phyloP scores from a whole-genome alignment of 2,888 invertebrate species.

The Meteorus colon region DNA sequence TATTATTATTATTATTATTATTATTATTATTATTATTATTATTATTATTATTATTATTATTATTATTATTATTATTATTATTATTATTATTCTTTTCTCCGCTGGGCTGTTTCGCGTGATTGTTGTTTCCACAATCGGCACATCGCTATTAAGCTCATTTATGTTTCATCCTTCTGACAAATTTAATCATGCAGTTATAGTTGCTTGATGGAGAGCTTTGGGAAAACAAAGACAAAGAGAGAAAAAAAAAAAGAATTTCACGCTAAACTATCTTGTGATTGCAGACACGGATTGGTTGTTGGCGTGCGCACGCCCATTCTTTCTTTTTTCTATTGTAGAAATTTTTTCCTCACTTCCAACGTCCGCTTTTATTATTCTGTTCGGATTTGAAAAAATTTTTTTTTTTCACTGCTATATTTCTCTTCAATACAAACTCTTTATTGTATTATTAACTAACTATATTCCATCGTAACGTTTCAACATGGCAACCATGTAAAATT shows the following conservation, averaged over 20 bases:
- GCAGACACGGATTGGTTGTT: conserved; percentile 14
- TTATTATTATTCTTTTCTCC: too few relatives aligned
- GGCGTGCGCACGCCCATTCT: conserved; percentile 26
- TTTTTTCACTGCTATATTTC: not conserved
- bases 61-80: too few relatives aligned
- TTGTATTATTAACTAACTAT: not conserved
- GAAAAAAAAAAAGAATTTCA: conserved; percentile 2
- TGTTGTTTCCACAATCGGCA: not conserved
- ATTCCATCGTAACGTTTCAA: not conserved
- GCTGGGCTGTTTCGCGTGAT: not conserved
- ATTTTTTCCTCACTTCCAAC: not conserved
- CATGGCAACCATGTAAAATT: too few relatives aligned
- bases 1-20: too few relatives aligned
- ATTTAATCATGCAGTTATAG: not conserved
- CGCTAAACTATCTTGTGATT: conserved; percentile 22
- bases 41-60: too few relatives aligned
- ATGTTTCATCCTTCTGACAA: not conserved
- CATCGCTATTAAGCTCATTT: not conserved
- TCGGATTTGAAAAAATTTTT: not conserved
- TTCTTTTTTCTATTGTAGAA: conserved; percentile 14
- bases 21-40: too few relatives aligned
- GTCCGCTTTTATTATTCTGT: not conserved
- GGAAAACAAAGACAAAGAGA: not conserved
- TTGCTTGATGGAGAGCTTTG: not conserved
- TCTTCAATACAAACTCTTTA: not conserved